phyloP scores from a whole-genome alignment of 2,888 invertebrate genomes.

The Hirudinaria manillensis region DNA sequence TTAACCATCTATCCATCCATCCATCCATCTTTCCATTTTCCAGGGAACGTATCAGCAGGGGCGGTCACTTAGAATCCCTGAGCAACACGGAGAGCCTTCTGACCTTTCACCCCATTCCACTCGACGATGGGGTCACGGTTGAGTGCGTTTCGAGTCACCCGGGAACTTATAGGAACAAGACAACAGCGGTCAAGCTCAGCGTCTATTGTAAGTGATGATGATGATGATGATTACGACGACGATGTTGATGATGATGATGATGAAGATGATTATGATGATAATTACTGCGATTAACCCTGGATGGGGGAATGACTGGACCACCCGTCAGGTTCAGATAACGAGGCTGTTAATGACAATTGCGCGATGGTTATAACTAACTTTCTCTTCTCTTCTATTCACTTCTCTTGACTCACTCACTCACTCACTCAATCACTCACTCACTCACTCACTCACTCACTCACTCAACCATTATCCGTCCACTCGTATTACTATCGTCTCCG shows the following conservation, averaged over 20 bases:
- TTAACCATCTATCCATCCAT: no score
- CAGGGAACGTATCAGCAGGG: no score
- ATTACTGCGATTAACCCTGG: not conserved
- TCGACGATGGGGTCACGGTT: constrained; percentile 11
- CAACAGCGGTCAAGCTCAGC: not conserved
- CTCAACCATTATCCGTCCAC: not conserved
- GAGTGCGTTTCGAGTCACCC: constrained; percentile 18
- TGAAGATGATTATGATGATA: constrained; percentile 9
- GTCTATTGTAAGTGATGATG: constrained; percentile 17
- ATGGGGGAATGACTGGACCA: not conserved
- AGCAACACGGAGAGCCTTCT: constrained; percentile 5
- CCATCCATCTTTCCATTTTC: no score
- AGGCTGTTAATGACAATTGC: not conserved
- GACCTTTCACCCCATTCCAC: constrained; percentile 22
- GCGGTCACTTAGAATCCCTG: not conserved
- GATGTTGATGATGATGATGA: constrained; percentile 17
- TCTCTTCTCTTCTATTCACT: no score
- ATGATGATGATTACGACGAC: not conserved
- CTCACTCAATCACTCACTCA: constrained; percentile 23
- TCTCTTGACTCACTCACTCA: no score
- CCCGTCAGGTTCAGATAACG: not conserved
- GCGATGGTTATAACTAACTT: not conserved
- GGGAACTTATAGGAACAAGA: not conserved
- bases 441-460: constrained; percentile 19
- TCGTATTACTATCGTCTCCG: not conserved